Conservation (phyloP, 1,140 invertebrate genomes). For the Heliconius congener region DNA sequence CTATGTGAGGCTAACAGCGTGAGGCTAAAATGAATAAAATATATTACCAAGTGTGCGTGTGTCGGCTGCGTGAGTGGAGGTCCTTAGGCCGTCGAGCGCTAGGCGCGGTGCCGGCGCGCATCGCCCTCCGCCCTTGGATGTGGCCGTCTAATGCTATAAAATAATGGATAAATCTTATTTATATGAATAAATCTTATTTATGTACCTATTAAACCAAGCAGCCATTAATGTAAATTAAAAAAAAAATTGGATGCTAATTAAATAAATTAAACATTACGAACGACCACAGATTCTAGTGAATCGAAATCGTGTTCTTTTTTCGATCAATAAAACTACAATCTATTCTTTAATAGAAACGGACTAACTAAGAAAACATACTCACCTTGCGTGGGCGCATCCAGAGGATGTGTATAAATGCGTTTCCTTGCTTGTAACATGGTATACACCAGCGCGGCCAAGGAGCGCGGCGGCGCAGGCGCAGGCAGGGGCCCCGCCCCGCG, state of each 20-base stretch:
- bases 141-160: neutral
- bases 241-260: too few species aligned
- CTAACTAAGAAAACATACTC: neutral
- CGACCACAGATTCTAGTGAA: too few species aligned
- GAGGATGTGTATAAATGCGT: conserved; percentile 75
- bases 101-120: conserved; percentile 38
- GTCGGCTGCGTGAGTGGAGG: neutral
- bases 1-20: too few species aligned
- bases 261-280: too few species aligned
- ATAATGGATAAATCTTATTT: neutral
- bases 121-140: conserved; percentile 36
- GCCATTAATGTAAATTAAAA: too few species aligned
- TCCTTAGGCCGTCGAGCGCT: conserved; percentile 21
- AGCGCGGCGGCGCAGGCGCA: conserved; percentile 88
- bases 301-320: too few species aligned
- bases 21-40: too few species aligned
- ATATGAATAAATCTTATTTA: too few species aligned
- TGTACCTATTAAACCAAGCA: too few species aligned
- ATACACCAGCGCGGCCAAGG: conserved; percentile 93
- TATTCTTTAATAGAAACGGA: too few species aligned
- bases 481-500: conserved; percentile 84
- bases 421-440: conserved; percentile 91
- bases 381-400: conserved; percentile 45
- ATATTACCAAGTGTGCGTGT: conserved; percentile 16
- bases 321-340: too few species aligned